Evolutionary conservation across 2,113 vertebrate species (phyloP).

Genomic region (Actinemys pallida): DNA sequence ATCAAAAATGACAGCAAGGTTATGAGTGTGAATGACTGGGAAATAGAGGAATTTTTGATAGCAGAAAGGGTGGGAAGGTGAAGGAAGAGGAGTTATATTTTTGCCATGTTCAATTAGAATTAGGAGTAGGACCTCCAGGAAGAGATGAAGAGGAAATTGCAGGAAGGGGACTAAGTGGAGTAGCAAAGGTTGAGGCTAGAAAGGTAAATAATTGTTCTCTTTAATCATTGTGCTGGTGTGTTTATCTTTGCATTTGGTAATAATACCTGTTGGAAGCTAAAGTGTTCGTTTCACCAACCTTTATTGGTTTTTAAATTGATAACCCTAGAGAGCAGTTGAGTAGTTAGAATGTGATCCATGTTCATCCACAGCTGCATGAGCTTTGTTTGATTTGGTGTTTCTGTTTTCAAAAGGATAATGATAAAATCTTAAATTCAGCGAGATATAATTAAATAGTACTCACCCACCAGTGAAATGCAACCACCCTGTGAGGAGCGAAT

Average conservation of each 20-base stretch:
- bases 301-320: slow-evolving; percentile 23
- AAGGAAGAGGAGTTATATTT: neutral
- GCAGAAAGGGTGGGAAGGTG: neutral
- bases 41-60: neutral
- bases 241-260: neutral
- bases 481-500: slow-evolving; percentile 3
- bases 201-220: neutral
- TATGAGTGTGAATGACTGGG: neutral
- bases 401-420: slow-evolving; percentile 36
- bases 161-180: fast-evolving
- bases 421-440: slow-evolving; percentile 65
- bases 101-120: neutral
- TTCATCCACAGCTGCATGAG: slow-evolving; percentile 51
- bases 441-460: slow-evolving; percentile 53
- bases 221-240: neutral
- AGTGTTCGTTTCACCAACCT: neutral
- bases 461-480: neutral
- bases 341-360: slow-evolving; percentile 55
- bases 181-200: neutral
- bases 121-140: neutral
- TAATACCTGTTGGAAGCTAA: slow-evolving; percentile 33
- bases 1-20: neutral
- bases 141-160: neutral
- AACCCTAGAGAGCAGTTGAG: slow-evolving; percentile 30
- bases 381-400: slow-evolving; percentile 52